A percentile compares a stretch with the other conserved stretches of the same genome.
Evolutionary conservation across 2,113 vertebrate genomes (phyloP).

Genomic region (Petaurus breviceps): DNA sequence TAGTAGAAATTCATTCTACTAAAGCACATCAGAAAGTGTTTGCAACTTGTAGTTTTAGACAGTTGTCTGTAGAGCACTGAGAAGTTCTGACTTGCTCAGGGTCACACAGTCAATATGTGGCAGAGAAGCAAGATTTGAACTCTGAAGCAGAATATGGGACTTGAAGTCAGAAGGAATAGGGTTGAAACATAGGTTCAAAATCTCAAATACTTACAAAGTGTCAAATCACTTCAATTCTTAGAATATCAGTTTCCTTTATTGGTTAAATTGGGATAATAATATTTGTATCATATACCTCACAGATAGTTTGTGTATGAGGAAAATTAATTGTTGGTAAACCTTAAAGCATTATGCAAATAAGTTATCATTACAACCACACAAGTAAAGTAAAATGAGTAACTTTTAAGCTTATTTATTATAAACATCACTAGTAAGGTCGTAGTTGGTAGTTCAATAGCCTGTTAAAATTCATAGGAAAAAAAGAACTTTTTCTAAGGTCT

Average conservation of each 20-base stretch:
- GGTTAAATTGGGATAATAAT: neutral
- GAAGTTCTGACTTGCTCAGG: neutral
- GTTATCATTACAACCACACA: neutral
- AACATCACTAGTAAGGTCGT: neutral
- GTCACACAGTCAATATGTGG: neutral
- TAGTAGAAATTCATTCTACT: neutral
- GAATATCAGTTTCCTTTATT: neutral
- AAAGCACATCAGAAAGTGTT: neutral
- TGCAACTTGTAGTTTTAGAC: neutral
- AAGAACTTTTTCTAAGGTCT: neutral
- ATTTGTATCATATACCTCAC: neutral
- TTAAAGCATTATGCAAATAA: neutral
- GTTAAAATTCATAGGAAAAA: slow-evolving; percentile 9
- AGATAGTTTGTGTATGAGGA: neutral
- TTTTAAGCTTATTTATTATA: neutral
- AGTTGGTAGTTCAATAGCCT: neutral
- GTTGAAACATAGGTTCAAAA: neutral
- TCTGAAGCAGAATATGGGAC: neutral
- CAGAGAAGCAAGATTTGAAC: neutral
- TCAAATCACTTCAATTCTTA: neutral
- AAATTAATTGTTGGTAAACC: neutral
- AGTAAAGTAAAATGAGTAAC: neutral
- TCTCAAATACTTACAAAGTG: neutral
- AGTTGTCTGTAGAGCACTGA: neutral
- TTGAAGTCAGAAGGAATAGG: neutral